These are phyloP conservation scores for Anastatus disparis DNA, from an alignment of 1,140 invertebrate genomes.

Conservation along the genomic window DNA sequence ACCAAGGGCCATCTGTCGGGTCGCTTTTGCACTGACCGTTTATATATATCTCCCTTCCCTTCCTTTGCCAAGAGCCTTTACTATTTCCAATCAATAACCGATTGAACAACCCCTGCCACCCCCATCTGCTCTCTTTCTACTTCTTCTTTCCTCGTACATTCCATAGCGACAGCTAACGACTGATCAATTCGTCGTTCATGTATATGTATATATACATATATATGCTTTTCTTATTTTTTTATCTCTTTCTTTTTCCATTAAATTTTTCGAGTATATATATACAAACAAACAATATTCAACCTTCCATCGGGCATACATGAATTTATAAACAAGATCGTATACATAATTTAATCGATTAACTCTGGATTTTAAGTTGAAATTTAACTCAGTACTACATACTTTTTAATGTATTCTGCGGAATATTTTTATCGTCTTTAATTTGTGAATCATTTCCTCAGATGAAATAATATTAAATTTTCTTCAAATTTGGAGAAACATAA, in stretches of 20 bases:
- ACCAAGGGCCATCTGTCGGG: constrained; percentile 62
- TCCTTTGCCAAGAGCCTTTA: constrained; percentile 45
- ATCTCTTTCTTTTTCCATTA: neutral
- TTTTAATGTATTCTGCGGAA: too few species aligned
- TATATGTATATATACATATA: too few species aligned
- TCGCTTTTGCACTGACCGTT: constrained; percentile 51
- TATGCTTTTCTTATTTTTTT: neutral
- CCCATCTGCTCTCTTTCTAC: constrained; percentile 43
- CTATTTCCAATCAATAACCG: constrained; percentile 66
- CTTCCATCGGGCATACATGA: neutral
- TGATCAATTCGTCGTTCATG: constrained; percentile 58
- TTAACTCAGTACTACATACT: too few species aligned
- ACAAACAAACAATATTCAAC: neutral
- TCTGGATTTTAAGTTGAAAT: neutral
- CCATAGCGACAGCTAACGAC: constrained; percentile 54
- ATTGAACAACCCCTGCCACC: constrained; percentile 59
- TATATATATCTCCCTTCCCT: constrained; percentile 21
- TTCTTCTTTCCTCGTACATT: constrained; percentile 49
- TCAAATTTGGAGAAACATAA: too few species aligned
- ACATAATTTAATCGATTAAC: neutral
- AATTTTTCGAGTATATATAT: too few species aligned
- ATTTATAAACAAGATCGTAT: neutral
- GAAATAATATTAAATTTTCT: too few species aligned
- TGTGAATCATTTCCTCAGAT: too few species aligned
- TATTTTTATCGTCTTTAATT: too few species aligned